Conservation (phyloP, 2,797 vertebrate genomes). For the Picus viridis region DNA sequence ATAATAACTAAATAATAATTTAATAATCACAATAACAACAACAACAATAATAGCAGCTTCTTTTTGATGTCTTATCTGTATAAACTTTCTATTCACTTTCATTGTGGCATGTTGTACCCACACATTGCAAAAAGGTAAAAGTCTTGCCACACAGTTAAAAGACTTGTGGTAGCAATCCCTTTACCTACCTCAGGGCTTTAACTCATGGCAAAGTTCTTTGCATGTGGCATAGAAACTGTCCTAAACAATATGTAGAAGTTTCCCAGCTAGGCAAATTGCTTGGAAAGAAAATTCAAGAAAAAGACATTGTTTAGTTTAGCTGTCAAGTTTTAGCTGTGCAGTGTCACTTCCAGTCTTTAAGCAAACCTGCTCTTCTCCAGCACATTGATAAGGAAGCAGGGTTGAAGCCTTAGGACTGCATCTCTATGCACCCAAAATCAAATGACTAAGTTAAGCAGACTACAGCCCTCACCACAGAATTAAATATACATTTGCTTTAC, state of each 20-base stretch:
- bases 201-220: not conserved
- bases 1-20: not conserved
- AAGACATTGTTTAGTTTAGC: not conserved
- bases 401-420: not conserved
- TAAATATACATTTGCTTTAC: not conserved
- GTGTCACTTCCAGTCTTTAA: not conserved
- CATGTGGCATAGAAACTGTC: not conserved
- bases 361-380: not conserved
- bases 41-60: not conserved
- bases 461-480: not conserved
- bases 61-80: not conserved
- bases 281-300: not conserved
- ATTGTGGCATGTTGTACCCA: not conserved
- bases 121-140: not conserved
- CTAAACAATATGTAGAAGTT: not conserved
- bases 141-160: not conserved
- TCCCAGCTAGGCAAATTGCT: not conserved
- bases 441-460: not conserved
- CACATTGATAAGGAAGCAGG: not conserved
- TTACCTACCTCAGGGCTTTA: not conserved
- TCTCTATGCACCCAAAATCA: not conserved
- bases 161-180: rapidly evolving
- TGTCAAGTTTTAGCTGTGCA: not conserved
- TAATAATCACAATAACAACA: too few relatives aligned
- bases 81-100: not conserved